Percentiles rank a stretch among this genome's conserved stretches.
Conservation (phyloP, 2,113 vertebrate species). For the human region DNA sequence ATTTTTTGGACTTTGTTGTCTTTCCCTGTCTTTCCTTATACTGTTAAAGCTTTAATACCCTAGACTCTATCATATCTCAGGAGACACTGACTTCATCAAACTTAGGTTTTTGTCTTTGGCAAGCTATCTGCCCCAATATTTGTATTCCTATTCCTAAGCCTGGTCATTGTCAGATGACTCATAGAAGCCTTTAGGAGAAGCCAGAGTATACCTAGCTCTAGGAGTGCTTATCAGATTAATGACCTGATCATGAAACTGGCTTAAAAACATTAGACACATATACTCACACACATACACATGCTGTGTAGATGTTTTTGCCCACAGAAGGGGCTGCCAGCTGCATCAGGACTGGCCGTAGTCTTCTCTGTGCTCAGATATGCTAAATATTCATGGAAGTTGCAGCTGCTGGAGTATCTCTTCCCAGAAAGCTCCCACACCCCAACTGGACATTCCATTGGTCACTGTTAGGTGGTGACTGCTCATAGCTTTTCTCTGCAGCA, state of each 20-base stretch:
- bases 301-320: background rate
- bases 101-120: background rate
- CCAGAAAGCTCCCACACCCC: background rate
- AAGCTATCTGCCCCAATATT: background rate
- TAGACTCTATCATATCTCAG: background rate
- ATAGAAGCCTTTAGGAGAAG: background rate
- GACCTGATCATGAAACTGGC: background rate
- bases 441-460: background rate
- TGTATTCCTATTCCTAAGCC: background rate
- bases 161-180: background rate
- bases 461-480: background rate
- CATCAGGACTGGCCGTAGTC: background rate
- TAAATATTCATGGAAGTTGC: background rate
- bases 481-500: background rate
- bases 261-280: background rate
- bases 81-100: background rate
- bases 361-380: background rate
- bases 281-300: fast-evolving
- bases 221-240: background rate
- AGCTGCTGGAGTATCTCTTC: background rate
- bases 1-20: background rate
- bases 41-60: background rate
- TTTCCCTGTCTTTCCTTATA: background rate
- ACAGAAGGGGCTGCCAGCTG: background rate
- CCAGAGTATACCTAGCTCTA: background rate